phyloP scores from a whole-genome alignment of 37 sponge, comb jelly and placozoan species.

The Aplysina aerophoba region DNA sequence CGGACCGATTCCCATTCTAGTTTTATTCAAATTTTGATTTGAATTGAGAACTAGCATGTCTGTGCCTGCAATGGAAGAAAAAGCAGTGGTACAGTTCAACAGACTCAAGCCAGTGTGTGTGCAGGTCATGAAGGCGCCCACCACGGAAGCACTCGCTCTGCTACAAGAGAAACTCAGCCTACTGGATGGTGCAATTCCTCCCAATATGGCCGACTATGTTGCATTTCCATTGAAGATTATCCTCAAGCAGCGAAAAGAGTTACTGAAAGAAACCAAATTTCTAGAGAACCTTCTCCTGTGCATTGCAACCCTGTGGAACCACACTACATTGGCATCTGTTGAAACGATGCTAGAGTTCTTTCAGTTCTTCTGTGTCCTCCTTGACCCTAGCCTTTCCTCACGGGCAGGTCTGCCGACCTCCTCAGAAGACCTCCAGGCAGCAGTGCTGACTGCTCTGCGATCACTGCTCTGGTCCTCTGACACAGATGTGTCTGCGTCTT shows the following conservation, averaged over 20 bases:
- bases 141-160: conserved; percentile 13
- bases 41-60: too few relatives aligned
- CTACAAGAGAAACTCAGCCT: conserved; percentile 6
- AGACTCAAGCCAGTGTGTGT: conserved; percentile 63
- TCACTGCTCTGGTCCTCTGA: background rate
- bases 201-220: conserved; percentile 59
- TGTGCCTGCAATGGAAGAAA: conserved; percentile 15
- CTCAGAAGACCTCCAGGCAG: background rate
- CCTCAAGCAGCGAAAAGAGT: conserved; percentile 47
- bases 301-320: background rate
- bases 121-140: conserved; percentile 51
- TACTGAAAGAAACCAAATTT: background rate
- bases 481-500: background rate
- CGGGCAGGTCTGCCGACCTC: conserved; percentile 35
- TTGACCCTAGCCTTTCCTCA: conserved; percentile 37
- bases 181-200: conserved; percentile 24
- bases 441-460: background rate
- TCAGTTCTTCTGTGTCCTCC: conserved; percentile 49
- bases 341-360: conserved; percentile 49
- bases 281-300: background rate
- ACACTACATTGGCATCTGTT: background rate
- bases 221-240: conserved; percentile 58
- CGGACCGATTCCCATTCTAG: too few relatives aligned
- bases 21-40: too few relatives aligned
- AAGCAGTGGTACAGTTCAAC: conserved; percentile 34